Evolutionary conservation across 2,113 vertebrate species (phyloP).

Genomic region (Chamaea fasciata): DNA sequence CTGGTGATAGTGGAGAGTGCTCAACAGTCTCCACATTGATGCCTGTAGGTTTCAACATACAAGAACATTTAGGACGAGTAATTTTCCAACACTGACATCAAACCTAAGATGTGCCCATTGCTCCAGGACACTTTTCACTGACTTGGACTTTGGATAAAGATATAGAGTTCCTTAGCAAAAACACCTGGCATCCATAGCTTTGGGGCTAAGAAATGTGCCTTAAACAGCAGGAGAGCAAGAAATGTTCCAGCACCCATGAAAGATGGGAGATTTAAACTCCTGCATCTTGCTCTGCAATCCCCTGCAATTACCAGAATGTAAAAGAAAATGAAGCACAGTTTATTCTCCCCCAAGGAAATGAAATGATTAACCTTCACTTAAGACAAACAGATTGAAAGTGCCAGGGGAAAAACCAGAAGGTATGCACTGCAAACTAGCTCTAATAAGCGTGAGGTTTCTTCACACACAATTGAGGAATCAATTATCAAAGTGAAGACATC

Average conservation of each 20-base stretch:
- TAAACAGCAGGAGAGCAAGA: not conserved
- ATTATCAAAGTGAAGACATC: conserved; percentile 20
- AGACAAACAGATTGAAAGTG: not conserved
- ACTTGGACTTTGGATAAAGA: not conserved
- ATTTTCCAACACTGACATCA: not conserved
- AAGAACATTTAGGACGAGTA: not conserved
- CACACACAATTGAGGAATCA: conserved; percentile 37
- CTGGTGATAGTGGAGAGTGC: not conserved
- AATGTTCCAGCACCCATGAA: not conserved
- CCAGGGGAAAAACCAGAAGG: not conserved
- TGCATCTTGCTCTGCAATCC: not conserved
- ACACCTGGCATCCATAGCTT: not conserved
- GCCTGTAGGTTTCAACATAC: not conserved
- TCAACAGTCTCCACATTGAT: not conserved
- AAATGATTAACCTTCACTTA: conserved; percentile 46
- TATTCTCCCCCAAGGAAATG: conserved; percentile 37
- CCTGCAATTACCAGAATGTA: conserved; percentile 14
- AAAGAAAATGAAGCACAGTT: conserved; percentile 22
- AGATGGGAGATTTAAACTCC: not conserved
- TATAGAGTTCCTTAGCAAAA: not conserved
- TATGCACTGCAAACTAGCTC: not conserved
- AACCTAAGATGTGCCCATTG: not conserved
- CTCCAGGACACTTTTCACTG: not conserved
- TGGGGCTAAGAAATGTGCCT: not conserved
- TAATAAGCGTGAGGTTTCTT: conserved; percentile 25